Evolutionary conservation across 2,888 invertebrate genomes (phyloP), one percentile per base, ranked within the genome.

Genomic region (Tigriopus californicus): DNA sequence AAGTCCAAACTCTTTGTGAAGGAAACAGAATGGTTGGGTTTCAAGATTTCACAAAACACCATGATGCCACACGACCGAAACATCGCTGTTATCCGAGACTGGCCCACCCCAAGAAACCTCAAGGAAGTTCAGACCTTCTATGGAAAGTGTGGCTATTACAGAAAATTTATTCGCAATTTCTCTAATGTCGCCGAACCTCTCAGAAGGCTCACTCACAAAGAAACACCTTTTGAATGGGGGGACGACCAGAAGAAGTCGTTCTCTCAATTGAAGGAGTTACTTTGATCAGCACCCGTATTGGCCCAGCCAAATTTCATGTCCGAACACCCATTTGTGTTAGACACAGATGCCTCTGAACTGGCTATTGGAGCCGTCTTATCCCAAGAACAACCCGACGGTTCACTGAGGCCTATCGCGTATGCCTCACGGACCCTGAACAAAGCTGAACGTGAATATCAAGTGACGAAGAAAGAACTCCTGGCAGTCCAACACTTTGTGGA

Each of bases 21-120:
- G n/a, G 20, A 61, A 51, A 47, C 64, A 1, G 52, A 63, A 40
- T 64, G 47, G 54, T 53, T 64, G 18, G 64, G 64, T 1, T 56
- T 64, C 54, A 15, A 40, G 6, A 44, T 64, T 4, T 42, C 41
- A n/a, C n/a, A 41, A 3, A 15, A 24, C 12, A 63, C 61, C 10
- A 33, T 64, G 12, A 13, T 11, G 13, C 44, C 62, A 15, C 55
- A 60, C 25, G 46, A 48, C 15, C 24, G 20, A 11, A 61, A 64
- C 12, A 51, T 61, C 5, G 61, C 55, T 13, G 64, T 62, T 20
- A 40, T 65, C 18, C 1, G 18, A 3, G 54, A 61, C 5, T 55
- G 60, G 22, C 63, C 62, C 10, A 15, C 13, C 3, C 62, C 63
- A 18, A 47, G 13, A n/a, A 58, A 44, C 25, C 15, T 54, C 6